These are phyloP conservation scores for Drosophila sturtevanti DNA, from an alignment of 1,140 invertebrate species.

Conservation along the genomic window DNA sequence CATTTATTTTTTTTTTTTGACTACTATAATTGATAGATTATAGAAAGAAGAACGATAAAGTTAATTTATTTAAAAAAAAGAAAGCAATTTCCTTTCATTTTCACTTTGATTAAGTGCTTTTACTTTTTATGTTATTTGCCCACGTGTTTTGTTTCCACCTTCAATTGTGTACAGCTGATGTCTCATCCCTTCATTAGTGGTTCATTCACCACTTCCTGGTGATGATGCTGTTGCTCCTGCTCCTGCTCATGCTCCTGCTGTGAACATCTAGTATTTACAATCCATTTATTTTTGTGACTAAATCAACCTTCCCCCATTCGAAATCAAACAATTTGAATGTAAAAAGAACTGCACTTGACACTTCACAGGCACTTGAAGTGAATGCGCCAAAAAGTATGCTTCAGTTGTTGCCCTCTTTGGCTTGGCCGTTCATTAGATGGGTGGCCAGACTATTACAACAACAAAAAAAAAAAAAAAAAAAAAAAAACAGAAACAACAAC, in stretches of 20 bases:
- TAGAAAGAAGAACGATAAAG: not conserved
- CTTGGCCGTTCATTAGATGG: constrained; percentile 39
- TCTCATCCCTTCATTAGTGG: not conserved
- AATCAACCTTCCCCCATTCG: not conserved
- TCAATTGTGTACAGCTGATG: not conserved
- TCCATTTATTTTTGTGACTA: constrained; percentile 10
- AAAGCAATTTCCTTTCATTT: not conserved
- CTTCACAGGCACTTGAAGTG: constrained; percentile 49
- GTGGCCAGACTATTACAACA: constrained; percentile 30
- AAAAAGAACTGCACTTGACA: constrained; percentile 75
- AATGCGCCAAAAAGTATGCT: constrained; percentile 57
- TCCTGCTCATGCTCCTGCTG: not conserved
- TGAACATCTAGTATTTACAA: constrained; percentile 14
- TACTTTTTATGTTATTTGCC: not conserved
- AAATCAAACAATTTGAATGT: constrained; percentile 31
- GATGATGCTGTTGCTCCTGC: not conserved
- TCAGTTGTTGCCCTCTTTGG: constrained; percentile 38
- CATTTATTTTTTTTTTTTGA: not conserved
- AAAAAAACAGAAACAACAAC: constrained; percentile 32
- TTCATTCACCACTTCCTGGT: not conserved
- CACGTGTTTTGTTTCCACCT: not conserved
- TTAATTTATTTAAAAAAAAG: not conserved
- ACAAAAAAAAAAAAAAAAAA: constrained; percentile 24
- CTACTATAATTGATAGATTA: constrained; percentile 3
- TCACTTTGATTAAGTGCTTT: constrained; percentile 5